These are phyloP conservation scores for Drosophila antonietae DNA, from an alignment of 2,888 invertebrate genomes.

Conservation along the genomic window DNA sequence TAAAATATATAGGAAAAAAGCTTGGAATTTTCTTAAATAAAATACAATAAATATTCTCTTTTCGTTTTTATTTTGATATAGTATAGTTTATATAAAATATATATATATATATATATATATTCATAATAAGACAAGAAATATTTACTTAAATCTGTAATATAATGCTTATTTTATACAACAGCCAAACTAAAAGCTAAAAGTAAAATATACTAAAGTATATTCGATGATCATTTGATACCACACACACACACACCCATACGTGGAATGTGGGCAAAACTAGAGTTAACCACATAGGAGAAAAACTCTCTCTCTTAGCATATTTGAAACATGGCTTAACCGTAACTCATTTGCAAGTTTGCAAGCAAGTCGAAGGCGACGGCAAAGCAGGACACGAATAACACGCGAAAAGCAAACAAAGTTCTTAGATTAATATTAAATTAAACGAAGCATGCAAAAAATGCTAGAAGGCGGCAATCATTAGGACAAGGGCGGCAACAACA, in stretches of 20 bases:
- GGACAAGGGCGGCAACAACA: slow-evolving; percentile 49
- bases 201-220: not conserved
- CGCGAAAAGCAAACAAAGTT: slow-evolving; percentile 67
- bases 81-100: too few relatives aligned
- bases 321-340: slow-evolving; percentile 8
- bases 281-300: not conserved
- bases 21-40: too few relatives aligned
- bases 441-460: slow-evolving; percentile 82
- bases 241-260: not conserved
- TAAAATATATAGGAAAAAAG: too few relatives aligned
- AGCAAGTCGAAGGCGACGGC: slow-evolving; percentile 1
- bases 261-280: not conserved
- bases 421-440: slow-evolving; percentile 83
- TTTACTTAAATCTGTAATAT: too few relatives aligned
- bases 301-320: not conserved
- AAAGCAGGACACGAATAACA: slow-evolving; percentile 38
- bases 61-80: too few relatives aligned
- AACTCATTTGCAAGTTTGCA: slow-evolving; percentile 48
- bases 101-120: too few relatives aligned
- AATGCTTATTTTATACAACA: too few relatives aligned
- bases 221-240: not conserved
- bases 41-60: too few relatives aligned
- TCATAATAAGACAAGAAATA: too few relatives aligned
- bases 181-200: too few relatives aligned
- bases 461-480: slow-evolving; percentile 77